These are phyloP conservation scores for Climacteris rufus DNA, from an alignment of 2,113 vertebrate genomes.

Conservation along the genomic window DNA sequence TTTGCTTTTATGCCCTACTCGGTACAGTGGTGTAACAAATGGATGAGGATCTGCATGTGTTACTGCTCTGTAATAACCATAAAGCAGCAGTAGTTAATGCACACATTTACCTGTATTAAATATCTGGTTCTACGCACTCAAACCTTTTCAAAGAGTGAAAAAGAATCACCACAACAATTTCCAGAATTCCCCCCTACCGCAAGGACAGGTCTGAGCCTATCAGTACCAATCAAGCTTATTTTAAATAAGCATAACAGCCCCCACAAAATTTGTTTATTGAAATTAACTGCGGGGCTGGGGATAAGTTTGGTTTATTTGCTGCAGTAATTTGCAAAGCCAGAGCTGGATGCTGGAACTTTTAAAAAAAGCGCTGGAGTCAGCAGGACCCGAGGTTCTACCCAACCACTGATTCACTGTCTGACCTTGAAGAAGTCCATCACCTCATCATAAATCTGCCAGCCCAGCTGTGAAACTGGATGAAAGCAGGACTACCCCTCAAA, in stretches of 20 bases:
- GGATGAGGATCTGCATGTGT: background rate
- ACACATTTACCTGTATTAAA: background rate
- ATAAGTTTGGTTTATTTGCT: background rate
- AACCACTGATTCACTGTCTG: background rate
- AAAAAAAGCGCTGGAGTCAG: background rate
- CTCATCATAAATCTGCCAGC: background rate
- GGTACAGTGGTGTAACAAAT: background rate
- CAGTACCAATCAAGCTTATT: background rate
- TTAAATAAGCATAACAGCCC: background rate
- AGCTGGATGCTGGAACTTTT: background rate
- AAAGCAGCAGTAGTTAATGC: background rate
- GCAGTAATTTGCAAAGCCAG: background rate
- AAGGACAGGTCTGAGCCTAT: background rate
- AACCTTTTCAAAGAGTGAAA: background rate
- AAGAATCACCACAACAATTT: background rate
- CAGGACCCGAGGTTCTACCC: background rate
- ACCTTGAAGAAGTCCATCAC: constrained; percentile 1
- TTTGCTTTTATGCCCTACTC: background rate
- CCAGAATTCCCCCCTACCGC: background rate
- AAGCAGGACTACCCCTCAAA: background rate
- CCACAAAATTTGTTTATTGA: background rate
- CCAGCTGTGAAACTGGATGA: background rate
- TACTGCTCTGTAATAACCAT: background rate
- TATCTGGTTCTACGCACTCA: background rate
- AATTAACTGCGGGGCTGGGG: background rate